Evolutionary conservation across 2,888 invertebrate species (phyloP).

Genomic region (Trichogramma dendrolimi): DNA sequence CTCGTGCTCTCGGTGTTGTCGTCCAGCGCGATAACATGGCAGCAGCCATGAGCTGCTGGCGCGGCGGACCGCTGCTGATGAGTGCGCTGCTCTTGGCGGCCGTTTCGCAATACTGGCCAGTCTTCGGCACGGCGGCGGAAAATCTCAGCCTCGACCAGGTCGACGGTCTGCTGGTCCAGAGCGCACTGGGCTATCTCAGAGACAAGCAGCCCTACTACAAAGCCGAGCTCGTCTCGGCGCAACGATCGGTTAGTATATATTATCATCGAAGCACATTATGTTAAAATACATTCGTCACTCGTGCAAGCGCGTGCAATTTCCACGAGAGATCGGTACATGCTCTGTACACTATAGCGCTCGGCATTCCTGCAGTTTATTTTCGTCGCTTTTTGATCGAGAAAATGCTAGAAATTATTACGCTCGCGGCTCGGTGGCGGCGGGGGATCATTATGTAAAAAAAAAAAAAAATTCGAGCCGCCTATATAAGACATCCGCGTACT

Average conservation of each 20-base stretch:
- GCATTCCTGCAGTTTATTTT: too few species aligned
- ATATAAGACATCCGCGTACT: too few species aligned
- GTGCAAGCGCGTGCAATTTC: neutral
- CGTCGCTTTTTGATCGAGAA: too few species aligned
- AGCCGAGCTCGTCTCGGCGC: conserved; percentile 42
- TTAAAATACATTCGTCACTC: neutral
- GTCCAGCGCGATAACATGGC: neutral
- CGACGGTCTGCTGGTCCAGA: conserved; percentile 35
- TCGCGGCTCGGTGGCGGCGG: too few species aligned
- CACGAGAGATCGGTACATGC: neutral
- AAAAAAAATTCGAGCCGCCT: too few species aligned
- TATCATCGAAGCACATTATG: neutral
- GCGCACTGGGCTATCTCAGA: conserved; percentile 41
- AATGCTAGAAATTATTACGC: too few species aligned
- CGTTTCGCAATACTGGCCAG: neutral
- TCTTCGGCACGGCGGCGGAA: conserved; percentile 14
- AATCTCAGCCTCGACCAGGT: conserved; percentile 37
- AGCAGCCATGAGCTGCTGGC: neutral
- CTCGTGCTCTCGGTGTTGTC: too few species aligned
- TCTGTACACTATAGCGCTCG: too few species aligned
- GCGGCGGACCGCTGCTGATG: too few species aligned
- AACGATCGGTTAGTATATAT: conserved; percentile 42
- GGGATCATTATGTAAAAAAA: too few species aligned
- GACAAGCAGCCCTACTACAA: conserved; percentile 38
- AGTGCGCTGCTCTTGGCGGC: neutral